Evolutionary conservation across 1,140 invertebrate species (phyloP).

Genomic region (Metopolophium dirhodum): DNA sequence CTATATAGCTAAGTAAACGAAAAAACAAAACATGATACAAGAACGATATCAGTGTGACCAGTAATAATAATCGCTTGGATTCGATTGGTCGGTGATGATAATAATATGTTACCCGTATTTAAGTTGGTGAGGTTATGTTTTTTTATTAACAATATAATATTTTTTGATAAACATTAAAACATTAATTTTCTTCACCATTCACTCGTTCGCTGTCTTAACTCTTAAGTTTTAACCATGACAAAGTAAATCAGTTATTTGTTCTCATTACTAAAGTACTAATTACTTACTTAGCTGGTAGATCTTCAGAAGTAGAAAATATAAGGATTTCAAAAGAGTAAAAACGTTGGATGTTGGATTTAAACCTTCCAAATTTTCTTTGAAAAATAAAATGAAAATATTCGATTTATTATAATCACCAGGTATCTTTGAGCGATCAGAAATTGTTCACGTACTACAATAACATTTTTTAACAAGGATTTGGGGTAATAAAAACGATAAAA

Average conservation of each 20-base stretch:
- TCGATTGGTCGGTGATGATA: background rate
- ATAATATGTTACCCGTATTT: background rate
- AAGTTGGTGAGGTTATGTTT: background rate
- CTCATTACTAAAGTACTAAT: background rate
- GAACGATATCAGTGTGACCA: constrained; percentile 35
- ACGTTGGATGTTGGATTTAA: too few species aligned
- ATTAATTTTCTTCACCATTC: background rate
- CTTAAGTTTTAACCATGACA: background rate
- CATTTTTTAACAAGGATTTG: background rate
- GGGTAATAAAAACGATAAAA: background rate
- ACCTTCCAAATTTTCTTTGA: background rate
- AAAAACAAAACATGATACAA: constrained; percentile 40
- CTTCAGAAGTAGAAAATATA: background rate
- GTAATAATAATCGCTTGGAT: background rate
- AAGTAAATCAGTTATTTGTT: background rate
- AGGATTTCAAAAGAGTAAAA: background rate
- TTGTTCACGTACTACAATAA: background rate
- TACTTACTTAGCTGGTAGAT: background rate
- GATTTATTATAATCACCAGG: background rate
- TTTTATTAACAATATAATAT: background rate
- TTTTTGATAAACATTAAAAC: background rate
- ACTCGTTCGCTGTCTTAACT: background rate
- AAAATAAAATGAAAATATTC: background rate
- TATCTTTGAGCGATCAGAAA: background rate
- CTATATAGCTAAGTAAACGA: constrained; percentile 37